Base-by-base conservation (phyloP, 2,888 invertebrate genomes). In the Thumatha senex region DNA sequence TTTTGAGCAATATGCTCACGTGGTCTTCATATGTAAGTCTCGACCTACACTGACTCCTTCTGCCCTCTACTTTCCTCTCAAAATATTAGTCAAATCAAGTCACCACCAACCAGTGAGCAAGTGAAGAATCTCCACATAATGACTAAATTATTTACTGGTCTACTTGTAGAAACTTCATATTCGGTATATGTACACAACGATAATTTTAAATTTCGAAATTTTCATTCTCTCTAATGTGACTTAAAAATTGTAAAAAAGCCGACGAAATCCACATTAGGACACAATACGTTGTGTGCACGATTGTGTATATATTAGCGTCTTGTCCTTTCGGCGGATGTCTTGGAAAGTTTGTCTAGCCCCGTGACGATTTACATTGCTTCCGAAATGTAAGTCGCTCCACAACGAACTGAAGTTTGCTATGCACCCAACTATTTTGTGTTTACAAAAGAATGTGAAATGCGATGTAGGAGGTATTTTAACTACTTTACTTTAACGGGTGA, bases 301-400 rank as follows among this genome's bases (percentile, higher is more conserved):
- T 86, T 84, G 84, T 78, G 83, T 86, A 90, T 90, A 89, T 82
- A 90, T 90, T 90, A 90, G 78, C 88, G 86, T 89, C 88, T 88
- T 86, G 89, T 90, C 90, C 89, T 87, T 86, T 84, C 82, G 86
- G 82, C 76, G 86, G 87, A 84, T 87, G 84, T 88, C 86, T 84
- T 77, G 74, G 74, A 74, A 88, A 90, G 80, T 89, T 89, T 68
- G 82, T 74, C 82, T 78, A 78, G 74, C 78, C 77, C 70, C 70
- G 75, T 78, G 79, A 82, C 87, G 84, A 90, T 89, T 90, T 90
- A 89, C 89, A 89, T 86, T 84, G 78, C 89, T 88, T 86, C 83
- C 86, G 84, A 88, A 89, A 89, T 76, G 81, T 78, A 74, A 67
- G 72, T 74, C 75, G 82, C 76, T 76, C 80, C 73, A 77, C 74